phyloP scores from a whole-genome alignment of 1,140 invertebrate species.

The Drosophila takahashii region DNA sequence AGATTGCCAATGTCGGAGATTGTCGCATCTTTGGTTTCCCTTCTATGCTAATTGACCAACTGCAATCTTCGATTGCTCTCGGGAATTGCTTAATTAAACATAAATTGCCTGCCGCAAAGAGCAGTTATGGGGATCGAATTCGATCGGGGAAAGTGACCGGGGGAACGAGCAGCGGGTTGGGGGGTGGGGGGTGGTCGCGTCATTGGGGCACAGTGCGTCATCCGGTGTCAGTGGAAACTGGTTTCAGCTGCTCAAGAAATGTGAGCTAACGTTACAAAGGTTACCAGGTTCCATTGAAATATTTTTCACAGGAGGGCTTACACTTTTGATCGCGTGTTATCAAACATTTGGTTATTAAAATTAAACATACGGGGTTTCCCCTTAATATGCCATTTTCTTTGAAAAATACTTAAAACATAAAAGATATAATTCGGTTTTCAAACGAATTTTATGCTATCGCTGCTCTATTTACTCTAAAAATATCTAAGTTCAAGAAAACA shows the following conservation, averaged over 20 bases:
- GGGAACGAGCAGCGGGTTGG: neutral
- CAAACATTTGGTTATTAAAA: neutral
- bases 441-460: neutral
- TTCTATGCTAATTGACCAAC: constrained; percentile 41
- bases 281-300: constrained; percentile 25
- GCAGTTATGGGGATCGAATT: constrained; percentile 39
- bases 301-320: constrained; percentile 2
- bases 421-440: neutral
- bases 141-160: constrained; percentile 42
- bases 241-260: constrained; percentile 45
- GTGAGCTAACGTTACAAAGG: constrained; percentile 41
- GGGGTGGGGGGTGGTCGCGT: constrained; percentile 6
- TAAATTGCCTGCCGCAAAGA: constrained; percentile 51
- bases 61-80: constrained; percentile 57
- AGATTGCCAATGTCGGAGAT: constrained; percentile 62
- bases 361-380: too few relatives aligned
- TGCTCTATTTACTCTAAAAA: neutral
- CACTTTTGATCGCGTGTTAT: neutral
- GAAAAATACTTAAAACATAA: too few relatives aligned
- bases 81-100: constrained; percentile 70
- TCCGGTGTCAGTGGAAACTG: constrained; percentile 50
- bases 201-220: constrained; percentile 51
- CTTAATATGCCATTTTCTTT: too few relatives aligned
- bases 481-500: neutral
- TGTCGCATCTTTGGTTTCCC: constrained; percentile 48